phyloP scores from a whole-genome alignment of 2,113 vertebrate genomes.

The Epinephelus fuscoguttatus region DNA sequence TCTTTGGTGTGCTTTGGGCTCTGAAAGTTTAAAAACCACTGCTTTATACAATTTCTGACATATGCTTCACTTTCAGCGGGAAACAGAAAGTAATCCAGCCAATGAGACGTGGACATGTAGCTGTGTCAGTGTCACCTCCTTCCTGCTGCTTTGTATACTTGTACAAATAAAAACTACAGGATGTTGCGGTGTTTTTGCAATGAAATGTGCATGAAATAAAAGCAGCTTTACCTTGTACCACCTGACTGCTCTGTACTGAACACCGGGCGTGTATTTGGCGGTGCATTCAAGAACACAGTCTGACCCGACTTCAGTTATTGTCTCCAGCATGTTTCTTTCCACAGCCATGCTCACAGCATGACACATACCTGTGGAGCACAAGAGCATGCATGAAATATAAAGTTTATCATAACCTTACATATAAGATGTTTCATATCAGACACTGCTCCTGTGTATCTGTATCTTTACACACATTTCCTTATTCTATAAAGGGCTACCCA shows the following conservation, averaged over 20 bases:
- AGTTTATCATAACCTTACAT: too few species aligned
- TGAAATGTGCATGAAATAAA: too few species aligned
- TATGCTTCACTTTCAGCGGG: background rate
- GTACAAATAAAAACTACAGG: too few species aligned
- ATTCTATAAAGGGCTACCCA: too few species aligned
- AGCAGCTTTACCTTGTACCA: constrained; percentile 81
- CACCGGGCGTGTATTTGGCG: background rate
- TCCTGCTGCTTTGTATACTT: background rate
- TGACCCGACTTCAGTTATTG: rapidly evolving
- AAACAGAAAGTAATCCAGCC: background rate
- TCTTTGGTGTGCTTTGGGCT: too few species aligned
- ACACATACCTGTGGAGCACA: background rate
- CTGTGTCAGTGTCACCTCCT: rapidly evolving
- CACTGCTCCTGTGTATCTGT: too few species aligned
- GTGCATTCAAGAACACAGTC: constrained; percentile 44
- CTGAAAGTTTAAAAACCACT: too few species aligned
- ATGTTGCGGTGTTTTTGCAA: too few species aligned
- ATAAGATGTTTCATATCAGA: too few species aligned
- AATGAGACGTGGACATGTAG: background rate
- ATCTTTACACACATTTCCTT: too few species aligned
- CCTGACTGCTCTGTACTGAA: constrained; percentile 66
- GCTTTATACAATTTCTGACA: too few species aligned
- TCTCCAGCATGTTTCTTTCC: rapidly evolving
- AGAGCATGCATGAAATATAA: background rate
- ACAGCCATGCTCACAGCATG: rapidly evolving